phyloP scores from a whole-genome alignment of 2,888 invertebrate species.

The Julus scanicus region DNA sequence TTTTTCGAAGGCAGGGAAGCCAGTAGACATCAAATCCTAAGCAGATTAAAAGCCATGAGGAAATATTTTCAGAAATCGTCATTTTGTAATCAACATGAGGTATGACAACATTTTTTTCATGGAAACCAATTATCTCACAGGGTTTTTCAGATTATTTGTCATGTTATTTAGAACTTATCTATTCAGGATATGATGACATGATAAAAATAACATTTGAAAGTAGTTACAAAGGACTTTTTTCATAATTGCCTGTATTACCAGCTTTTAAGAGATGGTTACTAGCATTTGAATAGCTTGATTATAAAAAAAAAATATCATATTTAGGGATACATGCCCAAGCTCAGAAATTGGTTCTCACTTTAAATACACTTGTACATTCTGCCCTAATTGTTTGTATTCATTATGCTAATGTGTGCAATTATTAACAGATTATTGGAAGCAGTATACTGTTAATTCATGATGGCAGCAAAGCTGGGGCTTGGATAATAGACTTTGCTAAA shows the following conservation, averaged over 20 bases:
- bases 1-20: constrained; percentile 48
- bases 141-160: neutral
- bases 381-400: too few relatives aligned
- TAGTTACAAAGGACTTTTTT: too few relatives aligned
- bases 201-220: too few relatives aligned
- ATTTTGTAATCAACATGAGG: constrained; percentile 86
- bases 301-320: too few relatives aligned
- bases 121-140: neutral
- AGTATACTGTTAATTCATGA: constrained; percentile 95
- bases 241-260: too few relatives aligned
- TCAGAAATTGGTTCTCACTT: too few relatives aligned
- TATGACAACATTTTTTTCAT: constrained; percentile 62
- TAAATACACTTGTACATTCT: too few relatives aligned
- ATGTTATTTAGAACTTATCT: neutral
- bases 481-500: constrained; percentile 98
- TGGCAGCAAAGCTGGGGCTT: constrained; percentile 85
- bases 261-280: too few relatives aligned
- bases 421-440: constrained; percentile 80
- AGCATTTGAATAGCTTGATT: too few relatives aligned
- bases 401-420: too few relatives aligned
- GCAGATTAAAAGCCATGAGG: constrained; percentile 42
- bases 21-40: constrained; percentile 49
- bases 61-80: constrained; percentile 70
- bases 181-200: neutral
- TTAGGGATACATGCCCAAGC: too few relatives aligned